Evolutionary conservation across 2,113 vertebrate genomes (phyloP).

Genomic region (Trogon surrucura): DNA sequence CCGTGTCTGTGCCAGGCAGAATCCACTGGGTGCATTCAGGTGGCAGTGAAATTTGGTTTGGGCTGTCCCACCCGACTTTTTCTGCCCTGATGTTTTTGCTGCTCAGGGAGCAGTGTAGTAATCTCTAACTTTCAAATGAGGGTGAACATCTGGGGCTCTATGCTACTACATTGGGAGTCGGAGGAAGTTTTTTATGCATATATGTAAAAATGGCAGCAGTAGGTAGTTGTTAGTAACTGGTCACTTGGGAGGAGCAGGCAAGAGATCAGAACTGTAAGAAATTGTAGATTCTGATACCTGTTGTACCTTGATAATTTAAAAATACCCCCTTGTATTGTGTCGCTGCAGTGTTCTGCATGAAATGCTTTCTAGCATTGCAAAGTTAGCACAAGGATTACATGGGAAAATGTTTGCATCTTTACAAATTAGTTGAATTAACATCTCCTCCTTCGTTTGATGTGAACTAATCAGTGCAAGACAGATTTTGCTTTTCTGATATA

Average conservation of each 20-base stretch:
- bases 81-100: not conserved
- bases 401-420: not conserved
- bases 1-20: accelerated
- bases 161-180: not conserved
- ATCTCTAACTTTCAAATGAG: not conserved
- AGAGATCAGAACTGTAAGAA: not conserved
- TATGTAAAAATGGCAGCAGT: not conserved
- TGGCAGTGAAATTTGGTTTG: not conserved
- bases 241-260: not conserved
- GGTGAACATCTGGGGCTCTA: not conserved
- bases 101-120: not conserved
- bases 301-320: not conserved
- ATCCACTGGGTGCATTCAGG: accelerated
- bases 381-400: not conserved
- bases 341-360: not conserved
- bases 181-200: not conserved
- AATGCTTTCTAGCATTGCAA: not conserved
- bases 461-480: not conserved
- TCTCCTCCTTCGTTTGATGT: not conserved
- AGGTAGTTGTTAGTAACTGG: not conserved
- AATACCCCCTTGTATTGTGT: not conserved
- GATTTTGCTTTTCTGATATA: not conserved
- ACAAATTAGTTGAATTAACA: not conserved
- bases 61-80: not conserved
- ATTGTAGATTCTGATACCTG: not conserved